Base-by-base conservation (phyloP, 2,888 invertebrate genomes). In the Cephus nigrinus region DNA sequence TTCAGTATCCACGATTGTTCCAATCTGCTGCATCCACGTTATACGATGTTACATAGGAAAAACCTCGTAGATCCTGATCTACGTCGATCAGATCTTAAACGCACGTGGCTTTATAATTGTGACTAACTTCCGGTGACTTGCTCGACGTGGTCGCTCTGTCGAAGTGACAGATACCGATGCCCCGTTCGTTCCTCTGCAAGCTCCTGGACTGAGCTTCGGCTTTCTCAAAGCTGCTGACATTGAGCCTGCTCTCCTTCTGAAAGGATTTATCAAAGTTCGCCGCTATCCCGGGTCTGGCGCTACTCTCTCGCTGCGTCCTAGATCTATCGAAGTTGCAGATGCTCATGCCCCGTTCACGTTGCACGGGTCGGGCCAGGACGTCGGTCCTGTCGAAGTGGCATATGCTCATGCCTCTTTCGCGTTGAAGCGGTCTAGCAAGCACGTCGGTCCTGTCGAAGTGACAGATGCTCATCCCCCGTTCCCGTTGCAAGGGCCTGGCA, bases 61-160 rank as follows among this genome's bases (percentile, higher is more conserved):
- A 9, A 23, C 9, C 23, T 9, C 15, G 31, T 74, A 15, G 35
- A 69, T 76, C 69, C 33, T 31, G 33, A 76, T 76, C 55, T n/a
- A 30, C 12, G 23, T 5, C 55, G 55, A 55, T 72, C 31, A 31
- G 4, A 31, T 74, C 78, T 82, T 85, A 90, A 35, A 90, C 90
- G 78, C 89, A 87, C 11, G 90, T 90, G 23, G 90, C 89, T 76
- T 89, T 89, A 80, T 90, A 90, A 2, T 88, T 88, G n/a, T 86
- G 81, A 31, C 87, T 82, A 72, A 85, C 79, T 71, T 89, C 90
- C 12, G 88, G 82, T 4, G 87, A 87, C 78, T 89, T 89, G 78
- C 89, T 90, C 80, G 88, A 88, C 35, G 87, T 88, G 31, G 90
- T 89, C 75, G 75, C 75, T 12, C 75, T 78, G 75, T 78, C 78